phyloP scores from a whole-genome alignment of 2,113 vertebrate genomes.

The Clarias magur region DNA sequence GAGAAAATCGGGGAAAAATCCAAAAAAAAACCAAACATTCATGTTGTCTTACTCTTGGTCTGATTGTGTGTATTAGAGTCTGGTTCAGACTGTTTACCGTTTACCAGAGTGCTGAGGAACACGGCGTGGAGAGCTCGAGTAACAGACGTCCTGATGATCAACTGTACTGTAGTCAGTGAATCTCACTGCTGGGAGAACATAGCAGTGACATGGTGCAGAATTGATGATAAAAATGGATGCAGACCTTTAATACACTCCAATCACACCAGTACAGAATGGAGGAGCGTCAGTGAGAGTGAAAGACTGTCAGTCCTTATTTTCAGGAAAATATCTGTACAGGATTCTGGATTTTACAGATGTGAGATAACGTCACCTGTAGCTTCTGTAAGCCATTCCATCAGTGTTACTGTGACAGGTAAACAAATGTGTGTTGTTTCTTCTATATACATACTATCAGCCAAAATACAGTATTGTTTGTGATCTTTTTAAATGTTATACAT shows the following conservation, averaged over 20 bases:
- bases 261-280: constrained; percentile 42
- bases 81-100: not conserved
- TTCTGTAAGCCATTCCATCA: not conserved
- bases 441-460: no score
- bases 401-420: constrained; percentile 60
- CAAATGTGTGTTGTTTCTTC: not conserved
- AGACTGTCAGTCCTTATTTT: constrained; percentile 47
- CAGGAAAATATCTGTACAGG: not conserved
- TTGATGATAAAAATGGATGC: fast-evolving
- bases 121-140: constrained; percentile 51
- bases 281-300: fast-evolving
- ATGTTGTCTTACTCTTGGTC: not conserved
- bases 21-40: no score
- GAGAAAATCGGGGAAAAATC: no score
- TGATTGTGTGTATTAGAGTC: constrained; percentile 11
- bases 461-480: no score
- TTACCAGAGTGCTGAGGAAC: not conserved
- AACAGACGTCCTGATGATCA: constrained; percentile 38
- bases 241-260: not conserved
- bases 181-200: not conserved
- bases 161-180: constrained; percentile 51
- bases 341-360: constrained; percentile 66
- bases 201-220: constrained; percentile 56
- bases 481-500: no score
- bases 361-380: fast-evolving